Conservation (phyloP, 2,888 invertebrate genomes). For the Eurois occulta region DNA sequence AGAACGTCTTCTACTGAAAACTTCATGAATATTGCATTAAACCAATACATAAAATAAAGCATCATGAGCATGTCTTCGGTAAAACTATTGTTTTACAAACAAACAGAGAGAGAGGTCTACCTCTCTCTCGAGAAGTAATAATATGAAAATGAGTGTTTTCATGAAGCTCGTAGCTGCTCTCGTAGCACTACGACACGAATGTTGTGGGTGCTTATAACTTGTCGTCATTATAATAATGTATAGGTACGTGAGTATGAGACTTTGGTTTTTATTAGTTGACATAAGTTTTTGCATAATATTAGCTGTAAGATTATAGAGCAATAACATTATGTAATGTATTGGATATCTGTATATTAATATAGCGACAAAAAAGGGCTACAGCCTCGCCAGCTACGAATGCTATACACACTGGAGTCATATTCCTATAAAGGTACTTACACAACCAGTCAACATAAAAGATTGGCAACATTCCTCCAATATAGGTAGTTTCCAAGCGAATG, state of each 20-base stretch:
- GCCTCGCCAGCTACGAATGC: background rate
- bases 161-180: constrained; percentile 3
- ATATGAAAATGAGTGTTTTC: constrained; percentile 7
- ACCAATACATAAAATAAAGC: background rate
- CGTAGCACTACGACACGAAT: background rate
- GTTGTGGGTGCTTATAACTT: background rate
- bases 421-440: constrained; percentile 21
- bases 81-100: background rate
- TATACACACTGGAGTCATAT: background rate
- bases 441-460: constrained; percentile 37
- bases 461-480: constrained; percentile 49
- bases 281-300: constrained; percentile 11
- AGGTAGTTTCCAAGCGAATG: constrained; percentile 52
- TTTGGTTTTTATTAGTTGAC: constrained; percentile 8
- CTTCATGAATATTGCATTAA: background rate
- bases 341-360: background rate
- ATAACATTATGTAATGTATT: constrained; percentile 8
- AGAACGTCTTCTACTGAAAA: constrained; percentile 9
- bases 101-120: too few relatives aligned
- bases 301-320: background rate
- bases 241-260: background rate
- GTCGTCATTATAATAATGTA: background rate
- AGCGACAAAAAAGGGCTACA: background rate
- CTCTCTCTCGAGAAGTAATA: background rate
- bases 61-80: background rate